Evolutionary conservation across 2,113 vertebrate species (phyloP).

Genomic region (Numida meleagris): DNA sequence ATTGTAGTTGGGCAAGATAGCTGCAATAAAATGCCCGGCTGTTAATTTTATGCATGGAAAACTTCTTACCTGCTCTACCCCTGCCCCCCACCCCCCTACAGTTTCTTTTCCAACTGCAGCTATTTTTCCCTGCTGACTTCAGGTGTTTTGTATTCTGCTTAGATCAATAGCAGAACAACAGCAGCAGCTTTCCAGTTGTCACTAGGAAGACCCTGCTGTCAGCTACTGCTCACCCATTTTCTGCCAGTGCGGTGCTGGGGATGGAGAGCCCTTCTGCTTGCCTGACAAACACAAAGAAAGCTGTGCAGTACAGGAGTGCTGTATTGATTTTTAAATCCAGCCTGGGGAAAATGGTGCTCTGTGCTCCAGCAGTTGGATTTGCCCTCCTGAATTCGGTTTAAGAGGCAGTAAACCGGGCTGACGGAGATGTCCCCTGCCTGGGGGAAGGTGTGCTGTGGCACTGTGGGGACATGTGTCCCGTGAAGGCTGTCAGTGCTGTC

Average conservation of each 20-base stretch:
- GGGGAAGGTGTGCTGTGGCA: not conserved
- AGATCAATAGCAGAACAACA: conserved; percentile 59
- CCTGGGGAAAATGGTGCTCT: not conserved
- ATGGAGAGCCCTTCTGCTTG: conserved; percentile 35
- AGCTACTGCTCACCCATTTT: conserved; percentile 33
- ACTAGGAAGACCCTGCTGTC: conserved; percentile 62
- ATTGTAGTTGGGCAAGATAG: not conserved
- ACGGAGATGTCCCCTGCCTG: not conserved
- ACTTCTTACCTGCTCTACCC: conserved; percentile 60
- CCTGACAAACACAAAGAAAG: conserved; percentile 26
- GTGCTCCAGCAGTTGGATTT: not conserved
- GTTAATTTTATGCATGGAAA: conserved; percentile 71
- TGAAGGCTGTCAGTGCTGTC: rapidly evolving
- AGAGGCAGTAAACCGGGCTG: not conserved
- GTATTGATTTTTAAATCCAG: conserved; percentile 1
- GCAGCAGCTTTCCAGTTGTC: conserved; percentile 62
- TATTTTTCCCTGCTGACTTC: conserved; percentile 68
- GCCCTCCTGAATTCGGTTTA: not conserved
- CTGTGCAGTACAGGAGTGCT: not conserved
- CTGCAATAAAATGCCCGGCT: conserved; percentile 28
- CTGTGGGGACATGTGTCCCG: not conserved
- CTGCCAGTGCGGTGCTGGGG: not conserved
- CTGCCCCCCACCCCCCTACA: not conserved
- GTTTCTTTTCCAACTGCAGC: conserved; percentile 57
- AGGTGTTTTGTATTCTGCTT: conserved; percentile 68